Percentiles rank a stretch among this genome's conserved stretches.
These are phyloP conservation scores for Eilema sororculum DNA, from an alignment of 2,888 invertebrate genomes.

Conservation along the genomic window DNA sequence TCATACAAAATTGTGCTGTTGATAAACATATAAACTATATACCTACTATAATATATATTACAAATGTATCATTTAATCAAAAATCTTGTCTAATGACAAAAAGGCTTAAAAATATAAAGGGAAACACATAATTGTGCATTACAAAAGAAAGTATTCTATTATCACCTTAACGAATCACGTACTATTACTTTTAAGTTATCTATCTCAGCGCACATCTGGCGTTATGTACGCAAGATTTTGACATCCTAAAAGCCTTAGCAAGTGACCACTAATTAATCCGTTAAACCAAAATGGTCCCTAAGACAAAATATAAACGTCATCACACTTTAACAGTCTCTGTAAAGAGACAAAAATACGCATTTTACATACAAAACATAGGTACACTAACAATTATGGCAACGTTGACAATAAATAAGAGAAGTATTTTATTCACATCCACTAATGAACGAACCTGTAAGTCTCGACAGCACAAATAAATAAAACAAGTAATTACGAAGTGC, in stretches of 20 bases:
- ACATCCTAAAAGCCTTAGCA: slow-evolving; percentile 56
- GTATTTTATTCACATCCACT: slow-evolving; percentile 79
- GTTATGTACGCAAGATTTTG: slow-evolving; percentile 62
- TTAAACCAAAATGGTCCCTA: slow-evolving; percentile 85
- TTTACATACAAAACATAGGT: slow-evolving; percentile 77
- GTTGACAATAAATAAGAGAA: slow-evolving; percentile 85
- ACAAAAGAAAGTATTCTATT: slow-evolving; percentile 80
- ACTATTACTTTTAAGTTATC: slow-evolving; percentile 54
- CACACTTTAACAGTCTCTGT: slow-evolving; percentile 76
- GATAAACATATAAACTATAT: slow-evolving; percentile 63
- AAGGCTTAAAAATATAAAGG: slow-evolving; percentile 71
- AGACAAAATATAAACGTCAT: slow-evolving; percentile 82
- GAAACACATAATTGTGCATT: slow-evolving; percentile 82
- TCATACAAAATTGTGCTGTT: slow-evolving; percentile 77
- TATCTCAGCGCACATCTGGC: slow-evolving; percentile 71
- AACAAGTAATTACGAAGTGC: slow-evolving; percentile 62
- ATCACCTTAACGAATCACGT: slow-evolving; percentile 76
- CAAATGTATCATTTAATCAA: slow-evolving; percentile 53
- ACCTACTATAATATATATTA: slow-evolving; percentile 74
- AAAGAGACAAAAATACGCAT: slow-evolving; percentile 82
- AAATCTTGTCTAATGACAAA: slow-evolving; percentile 67
- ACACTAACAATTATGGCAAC: slow-evolving; percentile 87
- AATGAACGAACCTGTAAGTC: slow-evolving; percentile 65
- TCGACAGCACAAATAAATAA: slow-evolving; percentile 79
- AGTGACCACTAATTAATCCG: slow-evolving; percentile 62